Evolutionary conservation across 2,113 vertebrate genomes (phyloP).

Genomic region (Dicrurus megarhynchus): DNA sequence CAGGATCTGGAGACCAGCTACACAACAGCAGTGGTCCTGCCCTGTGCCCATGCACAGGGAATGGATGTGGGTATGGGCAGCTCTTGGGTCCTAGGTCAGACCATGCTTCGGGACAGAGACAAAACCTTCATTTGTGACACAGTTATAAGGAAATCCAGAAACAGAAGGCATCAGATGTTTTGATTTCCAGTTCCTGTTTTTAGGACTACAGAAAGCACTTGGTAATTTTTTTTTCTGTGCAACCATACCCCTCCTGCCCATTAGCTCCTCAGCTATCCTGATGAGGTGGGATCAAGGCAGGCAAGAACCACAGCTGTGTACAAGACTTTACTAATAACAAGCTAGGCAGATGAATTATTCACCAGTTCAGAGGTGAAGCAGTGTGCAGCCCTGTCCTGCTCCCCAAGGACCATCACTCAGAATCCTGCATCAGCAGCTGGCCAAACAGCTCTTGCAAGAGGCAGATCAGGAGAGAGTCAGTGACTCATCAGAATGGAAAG

Average conservation of each 20-base stretch:
- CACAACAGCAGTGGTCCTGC: neutral
- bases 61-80: fast-evolving
- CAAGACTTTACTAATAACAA: neutral
- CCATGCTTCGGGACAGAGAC: neutral
- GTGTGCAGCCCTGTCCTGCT: neutral
- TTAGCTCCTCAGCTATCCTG: neutral
- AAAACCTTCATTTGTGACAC: neutral
- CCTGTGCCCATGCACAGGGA: neutral
- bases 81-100: neutral
- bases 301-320: neutral
- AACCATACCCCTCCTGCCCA: neutral
- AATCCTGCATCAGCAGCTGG: conserved; percentile 19
- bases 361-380: neutral
- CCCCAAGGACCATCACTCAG: neutral
- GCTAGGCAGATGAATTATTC: neutral
- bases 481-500: conserved; percentile 39
- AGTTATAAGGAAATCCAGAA: neutral
- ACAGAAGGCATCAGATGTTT: neutral
- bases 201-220: neutral
- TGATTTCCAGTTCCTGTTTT: neutral
- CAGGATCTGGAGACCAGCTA: neutral
- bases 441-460: neutral
- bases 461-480: neutral
- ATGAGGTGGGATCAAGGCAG: neutral
- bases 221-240: neutral